Percentiles rank a stretch among this genome's conserved stretches.
These are phyloP conservation scores for Trachelus iudaicus DNA, from an alignment of 2,888 invertebrate species.

Conservation along the genomic window DNA sequence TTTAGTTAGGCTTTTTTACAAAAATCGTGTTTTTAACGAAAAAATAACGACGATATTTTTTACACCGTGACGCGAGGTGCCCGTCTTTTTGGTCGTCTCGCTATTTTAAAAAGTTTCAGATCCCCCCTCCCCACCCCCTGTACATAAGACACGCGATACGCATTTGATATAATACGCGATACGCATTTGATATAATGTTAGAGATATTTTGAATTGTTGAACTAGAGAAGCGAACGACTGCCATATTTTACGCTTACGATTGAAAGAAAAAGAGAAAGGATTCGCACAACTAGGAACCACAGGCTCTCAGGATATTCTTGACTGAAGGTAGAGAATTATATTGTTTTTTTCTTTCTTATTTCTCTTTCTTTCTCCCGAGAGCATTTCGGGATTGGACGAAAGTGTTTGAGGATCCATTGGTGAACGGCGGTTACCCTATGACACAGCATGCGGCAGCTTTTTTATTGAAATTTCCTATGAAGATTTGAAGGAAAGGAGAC, in stretches of 20 bases:
- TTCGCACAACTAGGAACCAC: constrained; percentile 1
- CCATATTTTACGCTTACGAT: constrained; percentile 39
- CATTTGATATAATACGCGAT: background rate
- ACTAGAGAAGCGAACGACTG: constrained; percentile 31
- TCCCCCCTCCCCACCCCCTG: background rate
- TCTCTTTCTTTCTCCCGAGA: background rate
- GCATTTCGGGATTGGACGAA: background rate
- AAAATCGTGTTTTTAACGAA: background rate
- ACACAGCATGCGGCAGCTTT: background rate
- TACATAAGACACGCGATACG: background rate
- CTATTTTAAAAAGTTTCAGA: background rate
- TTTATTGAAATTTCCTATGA: background rate
- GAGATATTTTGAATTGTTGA: background rate
- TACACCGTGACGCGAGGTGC: background rate
- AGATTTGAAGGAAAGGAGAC: constrained; percentile 6
- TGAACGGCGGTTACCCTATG: background rate
- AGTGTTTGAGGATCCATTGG: constrained; percentile 5
- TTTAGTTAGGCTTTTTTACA: background rate
- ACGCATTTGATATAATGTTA: background rate
- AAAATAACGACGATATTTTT: background rate
- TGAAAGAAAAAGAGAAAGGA: constrained; percentile 14
- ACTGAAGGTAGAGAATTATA: background rate
- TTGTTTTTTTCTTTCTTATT: background rate
- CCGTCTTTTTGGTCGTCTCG: background rate
- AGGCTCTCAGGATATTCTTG: background rate